A percentile compares a stretch with the other conserved stretches of the same genome.
phyloP scores from a whole-genome alignment of 2,888 invertebrate species.

The Amaurobius ferox region DNA sequence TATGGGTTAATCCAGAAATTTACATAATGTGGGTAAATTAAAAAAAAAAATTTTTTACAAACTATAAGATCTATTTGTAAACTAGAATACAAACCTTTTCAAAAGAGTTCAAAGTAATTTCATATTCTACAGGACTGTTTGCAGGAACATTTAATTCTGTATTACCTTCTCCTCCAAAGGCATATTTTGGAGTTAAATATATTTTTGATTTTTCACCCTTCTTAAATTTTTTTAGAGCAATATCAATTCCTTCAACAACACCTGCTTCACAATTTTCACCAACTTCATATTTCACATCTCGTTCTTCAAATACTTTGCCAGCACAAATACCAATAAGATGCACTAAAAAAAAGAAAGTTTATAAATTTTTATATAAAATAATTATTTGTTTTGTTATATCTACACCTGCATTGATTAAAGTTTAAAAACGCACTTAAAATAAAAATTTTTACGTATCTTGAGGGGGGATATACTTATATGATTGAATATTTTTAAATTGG shows the following conservation, averaged over 20 bases:
- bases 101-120: conserved; percentile 88
- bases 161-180: conserved; percentile 86
- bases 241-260: conserved; percentile 89
- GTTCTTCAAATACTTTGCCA: conserved; percentile 85
- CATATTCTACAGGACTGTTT: conserved; percentile 87
- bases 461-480: too few species aligned
- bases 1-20: too few species aligned
- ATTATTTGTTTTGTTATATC: too few species aligned
- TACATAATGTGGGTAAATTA: too few species aligned
- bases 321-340: conserved; percentile 84
- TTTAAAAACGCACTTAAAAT: too few species aligned
- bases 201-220: conserved; percentile 87
- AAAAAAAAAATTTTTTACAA: too few species aligned
- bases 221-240: conserved; percentile 87
- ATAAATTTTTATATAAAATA: too few species aligned
- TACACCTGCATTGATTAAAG: too few species aligned
- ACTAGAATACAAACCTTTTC: conserved; percentile 84
- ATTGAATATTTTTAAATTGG: too few species aligned
- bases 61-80: too few species aligned
- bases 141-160: conserved; percentile 86
- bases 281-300: conserved; percentile 87
- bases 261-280: conserved; percentile 89
- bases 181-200: conserved; percentile 86
- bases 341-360: conserved; percentile 81
- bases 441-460: too few species aligned